Percentiles rank a stretch among this genome's conserved stretches.
phyloP scores from a whole-genome alignment of 1,140 invertebrate genomes.

The Streblospio benedicti region DNA sequence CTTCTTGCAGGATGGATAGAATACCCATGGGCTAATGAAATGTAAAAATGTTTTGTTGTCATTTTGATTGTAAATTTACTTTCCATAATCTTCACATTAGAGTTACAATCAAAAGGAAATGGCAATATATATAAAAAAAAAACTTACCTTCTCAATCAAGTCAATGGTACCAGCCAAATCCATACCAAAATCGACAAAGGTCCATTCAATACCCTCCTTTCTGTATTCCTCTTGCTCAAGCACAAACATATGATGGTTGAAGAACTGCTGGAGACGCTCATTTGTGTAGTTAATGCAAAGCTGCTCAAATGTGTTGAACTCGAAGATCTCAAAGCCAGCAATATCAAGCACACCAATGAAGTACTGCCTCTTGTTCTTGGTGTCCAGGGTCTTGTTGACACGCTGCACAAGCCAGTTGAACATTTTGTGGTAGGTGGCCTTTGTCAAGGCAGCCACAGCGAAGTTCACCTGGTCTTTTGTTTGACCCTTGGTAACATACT shows the following conservation, averaged over 20 bases:
- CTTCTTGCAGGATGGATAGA: conserved; percentile 99
- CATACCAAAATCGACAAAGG: conserved; percentile 99
- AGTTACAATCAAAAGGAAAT: too few species aligned
- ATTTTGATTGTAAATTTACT: too few species aligned
- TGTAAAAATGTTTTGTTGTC: not conserved
- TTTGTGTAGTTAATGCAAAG: conserved; percentile 99
- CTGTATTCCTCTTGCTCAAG: conserved; percentile 99
- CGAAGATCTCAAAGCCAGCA: conserved; percentile 99
- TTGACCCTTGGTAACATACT: conserved; percentile 96
- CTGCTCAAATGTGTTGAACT: conserved; percentile 98
- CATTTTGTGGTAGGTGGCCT: conserved; percentile 90
- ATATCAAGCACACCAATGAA: conserved; percentile 99
- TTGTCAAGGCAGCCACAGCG: conserved; percentile 91
- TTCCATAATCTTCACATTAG: too few species aligned
- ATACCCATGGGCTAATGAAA: conserved; percentile 94
- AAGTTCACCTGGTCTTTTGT: conserved; percentile 88
- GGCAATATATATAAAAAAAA: too few species aligned
- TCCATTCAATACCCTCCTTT: conserved; percentile 95
- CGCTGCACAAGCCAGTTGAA: conserved; percentile 97
- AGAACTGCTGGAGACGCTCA: conserved; percentile 99
- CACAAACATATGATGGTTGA: conserved; percentile 99
- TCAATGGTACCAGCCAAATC: conserved; percentile 97
- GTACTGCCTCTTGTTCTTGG: conserved; percentile 92
- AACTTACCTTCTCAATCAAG: conserved; percentile 92
- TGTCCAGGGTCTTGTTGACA: conserved; percentile 97